Evolutionary conservation across 1,140 invertebrate species (phyloP), one percentile per base, ranked within the genome.

Genomic region (Epicauta chinensis): DNA sequence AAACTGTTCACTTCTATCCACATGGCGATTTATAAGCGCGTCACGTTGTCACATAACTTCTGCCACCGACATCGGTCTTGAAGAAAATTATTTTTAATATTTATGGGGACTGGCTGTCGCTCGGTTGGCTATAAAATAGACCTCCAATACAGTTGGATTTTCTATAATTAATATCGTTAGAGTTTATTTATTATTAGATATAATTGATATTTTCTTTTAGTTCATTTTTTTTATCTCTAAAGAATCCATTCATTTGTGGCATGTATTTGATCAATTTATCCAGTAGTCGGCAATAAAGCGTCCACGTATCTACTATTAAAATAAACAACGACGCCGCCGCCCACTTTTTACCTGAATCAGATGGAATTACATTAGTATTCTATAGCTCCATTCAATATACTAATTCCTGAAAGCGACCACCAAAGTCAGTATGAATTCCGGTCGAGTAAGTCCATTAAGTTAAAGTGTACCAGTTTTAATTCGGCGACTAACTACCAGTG

Each of bases 1-100:
- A 23, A 23, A 23, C 23, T 23, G 23, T 23, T 23, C 23, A 5
- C 7, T 23, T 23, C 23, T 60, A 58, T 57, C 51, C 40, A 51
- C 51, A 46, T 51, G 43, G 17, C 58, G 51, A 63, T 63, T 63
- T 57, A 63, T 61, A 49, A 57, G 35, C 36, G 30, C 29, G 53
- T 50, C 50, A 44, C 46, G 32, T 43, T 54, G 44, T 59, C 48
- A 34, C 57, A 52, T 59, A 56, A 49, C 54, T 52, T 45, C 36
- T 51, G 14, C 38, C 44, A 12, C 12, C 14, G 43, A 37, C 42
- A 50, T 54, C 41, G 30, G 40, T 58, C 51, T 50, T 49, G 40
- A 39, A 34, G 51, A 53, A 56, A 55, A 50, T 52, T 52, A 59
- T 56, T 52, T 55, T 52, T 55, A 58, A 55, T 58, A 58, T 58